Evolutionary conservation across 35 echinoderm and acorn worm species (phyloP), one percentile per base, ranked within the genome.

Genomic region (Apostichopus californicus): DNA sequence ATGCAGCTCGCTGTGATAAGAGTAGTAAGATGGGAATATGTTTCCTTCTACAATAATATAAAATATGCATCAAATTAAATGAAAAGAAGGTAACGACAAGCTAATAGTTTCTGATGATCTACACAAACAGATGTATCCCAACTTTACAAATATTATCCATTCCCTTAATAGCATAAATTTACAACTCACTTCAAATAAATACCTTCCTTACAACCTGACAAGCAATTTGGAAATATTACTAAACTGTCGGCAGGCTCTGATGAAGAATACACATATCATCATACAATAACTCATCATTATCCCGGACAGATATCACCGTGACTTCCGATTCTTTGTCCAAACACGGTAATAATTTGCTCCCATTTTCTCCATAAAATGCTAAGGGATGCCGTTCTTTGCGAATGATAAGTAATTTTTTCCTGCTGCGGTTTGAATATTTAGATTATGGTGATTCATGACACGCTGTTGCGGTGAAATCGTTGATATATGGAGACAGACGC

Each of bases 331-430:
- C 71, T 75, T 6, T 75, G 14, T 75, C 21, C 71, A 75, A 75
- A 75, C 71, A 75, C 71, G 20, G 71, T 75, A 75, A 75, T 75
- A 75, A 75, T 24, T 75, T 75, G 71, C 71, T 75, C 71, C 34
- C 71, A 75, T 75, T 75, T 75, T 22, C 71, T 20, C n/a, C 71
- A 75, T 75, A 75, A 75, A 61, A 75, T 18, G 71, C 71, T 20
- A 22, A 14, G 2, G n/a, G 71, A 18, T 75, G 20, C 17, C 71
- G 20, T 18, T 75, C 71, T 75, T 18, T 18, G 15, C 34, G 34
- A 46, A 46, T 75, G 71, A 75, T 75, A 20, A 22, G 71, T 18
- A 75, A 18, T 75, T 7, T 20, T 20, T 61, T 61, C 21, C 11
- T 75, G 6, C 17, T 7, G 17, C 71, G 14, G 71, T 75, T 75